Evolutionary conservation across 1,140 invertebrate species (phyloP).

Genomic region (Caerostris extrusa): DNA sequence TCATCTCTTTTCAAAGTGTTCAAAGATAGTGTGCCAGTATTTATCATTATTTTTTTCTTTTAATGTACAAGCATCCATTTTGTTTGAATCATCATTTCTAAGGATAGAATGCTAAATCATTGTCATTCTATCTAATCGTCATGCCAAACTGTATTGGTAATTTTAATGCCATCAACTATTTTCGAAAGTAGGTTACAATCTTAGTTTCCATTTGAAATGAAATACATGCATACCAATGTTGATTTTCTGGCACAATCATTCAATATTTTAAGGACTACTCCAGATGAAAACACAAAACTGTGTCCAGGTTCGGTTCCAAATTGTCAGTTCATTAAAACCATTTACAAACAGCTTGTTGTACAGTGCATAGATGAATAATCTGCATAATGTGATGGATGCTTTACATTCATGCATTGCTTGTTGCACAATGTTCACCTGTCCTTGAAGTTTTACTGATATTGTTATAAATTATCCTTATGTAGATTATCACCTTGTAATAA

Average conservation of each 20-base stretch:
- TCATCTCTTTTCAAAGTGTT: constrained; percentile 67
- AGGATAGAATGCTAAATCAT: neutral
- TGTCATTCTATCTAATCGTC: constrained; percentile 13
- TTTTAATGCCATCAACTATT: neutral
- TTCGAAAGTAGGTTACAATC: neutral
- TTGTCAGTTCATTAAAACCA: constrained; percentile 6
- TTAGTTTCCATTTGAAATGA: neutral
- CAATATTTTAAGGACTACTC: constrained; percentile 3
- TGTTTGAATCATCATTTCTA: constrained; percentile 28
- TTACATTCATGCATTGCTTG: constrained; percentile 39
- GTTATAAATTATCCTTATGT: constrained; percentile 58
- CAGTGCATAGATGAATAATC: constrained; percentile 36
- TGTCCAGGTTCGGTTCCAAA: constrained; percentile 24
- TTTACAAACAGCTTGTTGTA: constrained; percentile 54
- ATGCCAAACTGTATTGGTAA: constrained; percentile 5
- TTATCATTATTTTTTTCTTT: constrained; percentile 54
- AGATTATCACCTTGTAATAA: constrained; percentile 72
- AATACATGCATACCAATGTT: neutral
- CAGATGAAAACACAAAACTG: constrained; percentile 32
- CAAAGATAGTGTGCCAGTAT: constrained; percentile 72
- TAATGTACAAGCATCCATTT: constrained; percentile 15
- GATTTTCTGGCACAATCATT: constrained; percentile 58
- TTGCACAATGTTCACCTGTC: constrained; percentile 58
- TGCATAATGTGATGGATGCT: constrained; percentile 54
- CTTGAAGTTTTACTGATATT: constrained; percentile 57